Conservation (phyloP, 2,113 vertebrate genomes). For the Leptocoma aspasia region DNA sequence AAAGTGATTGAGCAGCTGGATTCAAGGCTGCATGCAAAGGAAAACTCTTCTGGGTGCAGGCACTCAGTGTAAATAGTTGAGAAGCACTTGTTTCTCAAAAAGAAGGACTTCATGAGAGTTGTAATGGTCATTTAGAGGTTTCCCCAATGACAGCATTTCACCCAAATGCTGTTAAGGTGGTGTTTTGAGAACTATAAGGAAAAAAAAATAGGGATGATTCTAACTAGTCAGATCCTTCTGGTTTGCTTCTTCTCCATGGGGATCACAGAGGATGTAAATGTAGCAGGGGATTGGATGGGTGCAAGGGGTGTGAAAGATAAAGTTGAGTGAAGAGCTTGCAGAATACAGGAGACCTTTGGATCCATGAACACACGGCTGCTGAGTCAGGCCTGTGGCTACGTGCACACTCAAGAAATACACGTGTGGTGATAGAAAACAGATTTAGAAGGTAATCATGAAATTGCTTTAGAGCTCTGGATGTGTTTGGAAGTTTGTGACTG, state of each 20-base stretch:
- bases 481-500: conserved; percentile 65
- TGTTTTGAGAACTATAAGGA: neutral
- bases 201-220: neutral
- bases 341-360: neutral
- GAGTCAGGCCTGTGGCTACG: neutral
- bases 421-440: conserved; percentile 63
- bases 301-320: neutral
- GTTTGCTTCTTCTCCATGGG: rapidly evolving
- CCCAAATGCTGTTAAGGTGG: neutral
- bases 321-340: neutral
- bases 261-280: neutral
- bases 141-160: neutral
- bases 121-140: neutral
- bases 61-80: neutral
- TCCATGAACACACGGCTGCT: neutral
- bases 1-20: neutral
- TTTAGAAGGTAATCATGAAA: conserved; percentile 54
- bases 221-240: neutral
- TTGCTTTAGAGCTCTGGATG: conserved; percentile 45
- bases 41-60: neutral
- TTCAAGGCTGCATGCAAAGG: neutral
- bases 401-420: conserved; percentile 1
- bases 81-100: neutral
- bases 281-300: neutral
- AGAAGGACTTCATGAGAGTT: neutral